Conservation (phyloP, 37 sponge, comb jelly and placozoan genomes). For the Tethya wilhelma region DNA sequence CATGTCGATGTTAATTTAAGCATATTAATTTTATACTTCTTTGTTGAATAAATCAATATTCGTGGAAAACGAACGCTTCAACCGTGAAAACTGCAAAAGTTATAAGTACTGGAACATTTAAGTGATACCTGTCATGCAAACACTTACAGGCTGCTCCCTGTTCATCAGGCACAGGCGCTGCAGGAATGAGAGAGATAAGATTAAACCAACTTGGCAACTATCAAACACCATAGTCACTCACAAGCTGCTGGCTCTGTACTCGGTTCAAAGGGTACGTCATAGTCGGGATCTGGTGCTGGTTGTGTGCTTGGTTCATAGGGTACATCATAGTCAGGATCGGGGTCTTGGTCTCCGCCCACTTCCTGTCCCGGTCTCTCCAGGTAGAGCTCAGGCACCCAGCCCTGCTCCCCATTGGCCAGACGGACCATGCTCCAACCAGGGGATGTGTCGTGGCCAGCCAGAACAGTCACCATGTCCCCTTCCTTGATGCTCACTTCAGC, state of each 20-base stretch:
- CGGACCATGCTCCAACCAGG: constrained; percentile 51
- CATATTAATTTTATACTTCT: too few relatives aligned
- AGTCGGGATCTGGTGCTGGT: too few relatives aligned
- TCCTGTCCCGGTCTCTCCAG: constrained; percentile 20
- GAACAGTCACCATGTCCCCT: constrained; percentile 65
- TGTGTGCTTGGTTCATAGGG: too few relatives aligned
- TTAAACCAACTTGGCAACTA: too few relatives aligned
- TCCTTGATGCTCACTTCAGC: constrained; percentile 69
- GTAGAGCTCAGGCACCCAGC: constrained; percentile 62
- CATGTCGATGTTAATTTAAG: too few relatives aligned
- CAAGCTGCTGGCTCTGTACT: not conserved
- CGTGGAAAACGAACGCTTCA: too few relatives aligned
- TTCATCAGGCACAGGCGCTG: not conserved
- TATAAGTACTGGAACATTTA: not conserved
- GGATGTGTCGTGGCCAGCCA: not conserved
- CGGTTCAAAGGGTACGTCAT: too few relatives aligned
- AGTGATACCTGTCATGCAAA: not conserved
- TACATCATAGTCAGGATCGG: too few relatives aligned
- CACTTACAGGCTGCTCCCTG: constrained; percentile 6
- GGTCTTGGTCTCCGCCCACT: not conserved
- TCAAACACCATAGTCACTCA: too few relatives aligned
- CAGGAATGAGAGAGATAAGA: too few relatives aligned
- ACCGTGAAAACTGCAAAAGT: too few relatives aligned
- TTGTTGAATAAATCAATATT: too few relatives aligned
- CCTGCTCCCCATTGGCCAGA: constrained; percentile 8